Percentiles rank a stretch among this genome's conserved stretches.
These are phyloP conservation scores for Aramus guarauna DNA, from an alignment of 2,113 vertebrate species.

Conservation along the genomic window DNA sequence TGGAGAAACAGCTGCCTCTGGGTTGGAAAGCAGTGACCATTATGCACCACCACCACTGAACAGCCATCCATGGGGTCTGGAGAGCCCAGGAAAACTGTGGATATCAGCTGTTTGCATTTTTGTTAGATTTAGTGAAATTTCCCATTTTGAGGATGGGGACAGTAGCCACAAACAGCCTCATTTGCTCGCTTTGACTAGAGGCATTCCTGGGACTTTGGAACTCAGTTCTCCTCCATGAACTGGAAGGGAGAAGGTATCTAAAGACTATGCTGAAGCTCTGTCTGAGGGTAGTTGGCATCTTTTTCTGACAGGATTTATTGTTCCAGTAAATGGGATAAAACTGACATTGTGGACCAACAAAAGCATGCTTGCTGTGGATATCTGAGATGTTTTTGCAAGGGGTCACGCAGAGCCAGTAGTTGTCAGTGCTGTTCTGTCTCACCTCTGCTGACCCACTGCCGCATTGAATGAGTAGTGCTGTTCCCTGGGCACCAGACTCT, in stretches of 20 bases:
- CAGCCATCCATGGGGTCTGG: not conserved
- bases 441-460: slow-evolving; percentile 27
- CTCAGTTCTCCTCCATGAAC: not conserved
- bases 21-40: not conserved
- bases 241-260: not conserved
- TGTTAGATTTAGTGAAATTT: not conserved
- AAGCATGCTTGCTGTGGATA: not conserved
- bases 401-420: not conserved
- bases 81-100: not conserved
- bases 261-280: not conserved
- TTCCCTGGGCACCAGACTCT: not conserved
- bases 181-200: not conserved
- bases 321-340: not conserved
- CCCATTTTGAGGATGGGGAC: not conserved
- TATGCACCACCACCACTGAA: not conserved
- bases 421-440: not conserved
- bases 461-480: not conserved
- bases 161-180: not conserved
- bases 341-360: not conserved
- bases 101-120: not conserved
- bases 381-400: not conserved
- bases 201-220: not conserved
- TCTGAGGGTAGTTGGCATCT: not conserved
- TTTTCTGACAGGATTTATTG: not conserved
- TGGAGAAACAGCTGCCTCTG: not conserved